Percentiles rank a stretch among this genome's conserved stretches.
Conservation (phyloP, 2,797 vertebrate genomes). For the Paramormyrops hopkinsi region DNA sequence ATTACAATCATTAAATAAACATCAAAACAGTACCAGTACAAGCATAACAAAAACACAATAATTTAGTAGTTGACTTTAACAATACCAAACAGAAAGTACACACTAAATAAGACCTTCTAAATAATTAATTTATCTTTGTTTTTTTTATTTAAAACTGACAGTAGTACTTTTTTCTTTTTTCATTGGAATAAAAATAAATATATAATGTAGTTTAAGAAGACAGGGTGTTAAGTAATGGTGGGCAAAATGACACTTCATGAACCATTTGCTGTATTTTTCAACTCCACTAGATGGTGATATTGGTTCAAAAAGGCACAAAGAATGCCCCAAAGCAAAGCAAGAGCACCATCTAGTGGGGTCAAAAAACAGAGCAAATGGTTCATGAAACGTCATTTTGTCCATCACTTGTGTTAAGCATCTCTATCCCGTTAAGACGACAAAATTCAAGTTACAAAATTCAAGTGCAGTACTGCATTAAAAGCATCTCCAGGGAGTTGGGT, state of each 20-base stretch:
- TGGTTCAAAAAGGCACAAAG: not conserved
- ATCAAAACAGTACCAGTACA: not conserved
- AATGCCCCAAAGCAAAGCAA: not conserved
- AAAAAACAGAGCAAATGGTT: not conserved
- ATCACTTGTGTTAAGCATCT: not conserved
- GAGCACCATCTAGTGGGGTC: not conserved
- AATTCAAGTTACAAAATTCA: not conserved
- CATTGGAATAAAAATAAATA: not conserved
- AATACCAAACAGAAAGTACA: not conserved
- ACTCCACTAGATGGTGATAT: not conserved
- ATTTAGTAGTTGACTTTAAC: not conserved
- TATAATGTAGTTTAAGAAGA: not conserved
- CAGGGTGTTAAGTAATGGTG: not conserved
- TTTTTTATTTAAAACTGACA: not conserved
- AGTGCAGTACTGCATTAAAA: not conserved
- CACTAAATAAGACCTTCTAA: not conserved
- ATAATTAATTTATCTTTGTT: not conserved
- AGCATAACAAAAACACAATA: not conserved
- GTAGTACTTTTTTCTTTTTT: not conserved
- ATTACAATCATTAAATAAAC: not conserved
- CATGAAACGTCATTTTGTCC: not conserved
- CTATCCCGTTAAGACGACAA: not conserved
- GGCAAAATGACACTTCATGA: not conserved
- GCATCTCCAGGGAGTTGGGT: not conserved
- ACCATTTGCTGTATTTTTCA: not conserved